Conservation (phyloP, 2,797 vertebrate species). For the Semaprochilodus insignis region DNA sequence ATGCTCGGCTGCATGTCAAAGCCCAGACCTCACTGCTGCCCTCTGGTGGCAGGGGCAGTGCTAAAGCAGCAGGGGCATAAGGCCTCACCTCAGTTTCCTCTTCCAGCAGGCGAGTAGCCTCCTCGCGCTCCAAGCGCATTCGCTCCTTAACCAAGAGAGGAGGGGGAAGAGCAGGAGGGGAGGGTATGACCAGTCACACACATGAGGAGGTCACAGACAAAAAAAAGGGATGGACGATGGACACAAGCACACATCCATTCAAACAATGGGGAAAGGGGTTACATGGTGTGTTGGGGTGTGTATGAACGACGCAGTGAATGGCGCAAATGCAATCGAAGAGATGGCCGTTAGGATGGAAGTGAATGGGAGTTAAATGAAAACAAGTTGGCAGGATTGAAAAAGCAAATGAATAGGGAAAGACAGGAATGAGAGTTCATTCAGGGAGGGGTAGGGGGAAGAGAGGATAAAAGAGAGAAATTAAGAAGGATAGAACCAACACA, state of each 20-base stretch:
- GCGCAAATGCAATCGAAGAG: neutral
- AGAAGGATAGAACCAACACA: conserved; percentile 79
- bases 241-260: conserved; percentile 56
- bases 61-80: conserved; percentile 49
- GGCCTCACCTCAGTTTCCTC: conserved; percentile 91
- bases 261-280: conserved; percentile 60
- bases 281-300: neutral
- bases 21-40: conserved; percentile 53
- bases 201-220: conserved; percentile 68
- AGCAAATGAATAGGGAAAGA: conserved; percentile 57
- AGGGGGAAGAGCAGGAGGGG: conserved; percentile 60
- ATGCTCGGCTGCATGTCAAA: neutral
- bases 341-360: conserved; percentile 42
- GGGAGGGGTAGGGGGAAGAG: conserved; percentile 27
- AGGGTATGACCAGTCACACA: conserved; percentile 53
- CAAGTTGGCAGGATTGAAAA: conserved; percentile 54
- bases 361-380: conserved; percentile 35
- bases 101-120: conserved; percentile 86
- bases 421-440: conserved; percentile 63
- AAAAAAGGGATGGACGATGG: conserved; percentile 59
- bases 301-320: conserved; percentile 22
- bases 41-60: conserved; percentile 51
- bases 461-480: conserved; percentile 60
- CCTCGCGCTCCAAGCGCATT: conserved; percentile 89
- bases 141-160: conserved; percentile 85